Conservation (phyloP, 2,113 vertebrate genomes). For the Setophaga kirtlandii region DNA sequence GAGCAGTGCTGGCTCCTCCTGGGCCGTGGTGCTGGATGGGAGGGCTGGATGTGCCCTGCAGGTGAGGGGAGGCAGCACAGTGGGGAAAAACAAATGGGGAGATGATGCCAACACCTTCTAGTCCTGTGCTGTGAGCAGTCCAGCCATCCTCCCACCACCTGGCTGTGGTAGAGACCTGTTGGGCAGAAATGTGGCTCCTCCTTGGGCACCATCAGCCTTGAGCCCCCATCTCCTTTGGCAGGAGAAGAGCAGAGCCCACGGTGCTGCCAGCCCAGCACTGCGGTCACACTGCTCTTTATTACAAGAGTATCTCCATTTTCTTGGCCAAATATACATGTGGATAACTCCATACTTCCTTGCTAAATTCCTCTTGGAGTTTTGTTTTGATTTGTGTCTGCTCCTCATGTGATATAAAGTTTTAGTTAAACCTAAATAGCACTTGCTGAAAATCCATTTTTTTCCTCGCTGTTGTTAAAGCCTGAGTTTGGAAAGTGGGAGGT, state of each 20-base stretch:
- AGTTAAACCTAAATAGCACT: not conserved
- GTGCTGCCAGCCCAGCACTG: fast-evolving
- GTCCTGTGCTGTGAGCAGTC: fast-evolving
- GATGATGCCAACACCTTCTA: fast-evolving
- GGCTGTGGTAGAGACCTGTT: not conserved
- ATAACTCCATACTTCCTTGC: constrained; percentile 29
- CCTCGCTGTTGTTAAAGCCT: not conserved
- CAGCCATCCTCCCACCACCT: fast-evolving
- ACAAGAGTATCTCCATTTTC: not conserved
- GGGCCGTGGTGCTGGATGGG: fast-evolving
- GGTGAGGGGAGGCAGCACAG: not conserved
- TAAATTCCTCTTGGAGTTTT: constrained; percentile 10
- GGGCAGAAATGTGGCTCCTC: not conserved
- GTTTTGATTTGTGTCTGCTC: not conserved
- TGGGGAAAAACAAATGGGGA: fast-evolving
- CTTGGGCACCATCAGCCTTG: not conserved
- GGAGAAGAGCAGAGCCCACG: fast-evolving
- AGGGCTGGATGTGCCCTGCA: not conserved
- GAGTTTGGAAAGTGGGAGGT: not conserved
- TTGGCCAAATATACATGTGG: not conserved
- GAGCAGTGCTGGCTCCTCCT: not conserved
- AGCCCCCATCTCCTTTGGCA: not conserved
- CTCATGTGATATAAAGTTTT: not conserved
- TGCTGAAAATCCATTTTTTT: not conserved
- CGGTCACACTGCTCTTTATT: not conserved